These are phyloP conservation scores for Solen grandis DNA, from an alignment of 1,140 invertebrate species.

Conservation along the genomic window DNA sequence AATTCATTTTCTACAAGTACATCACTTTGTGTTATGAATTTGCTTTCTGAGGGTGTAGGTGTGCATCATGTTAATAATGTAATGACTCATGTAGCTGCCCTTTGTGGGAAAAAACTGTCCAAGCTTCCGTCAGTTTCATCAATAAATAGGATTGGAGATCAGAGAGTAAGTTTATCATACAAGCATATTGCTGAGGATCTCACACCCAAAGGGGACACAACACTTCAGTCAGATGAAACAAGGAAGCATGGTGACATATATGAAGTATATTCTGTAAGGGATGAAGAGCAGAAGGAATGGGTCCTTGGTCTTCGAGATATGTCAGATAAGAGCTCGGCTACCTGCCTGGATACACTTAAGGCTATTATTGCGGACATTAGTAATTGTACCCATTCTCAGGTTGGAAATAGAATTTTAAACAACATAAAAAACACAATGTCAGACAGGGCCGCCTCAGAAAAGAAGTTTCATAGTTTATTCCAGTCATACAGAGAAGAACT, in stretches of 20 bases:
- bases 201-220: conserved; percentile 18
- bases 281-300: conserved; percentile 43
- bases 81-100: conserved; percentile 24
- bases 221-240: conserved; percentile 49
- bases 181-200: conserved; percentile 36
- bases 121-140: conserved; percentile 31
- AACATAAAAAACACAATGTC: conserved; percentile 61
- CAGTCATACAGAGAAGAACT: conserved; percentile 38
- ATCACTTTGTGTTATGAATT: conserved; percentile 39
- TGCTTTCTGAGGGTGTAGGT: conserved; percentile 43
- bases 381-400: conserved; percentile 9
- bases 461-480: conserved; percentile 50
- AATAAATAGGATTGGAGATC: conserved; percentile 37
- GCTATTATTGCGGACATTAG: conserved; percentile 20
- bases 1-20: conserved; percentile 7
- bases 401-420: conserved; percentile 44
- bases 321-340: conserved; percentile 32
- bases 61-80: conserved; percentile 52
- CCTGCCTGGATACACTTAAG: conserved; percentile 24
- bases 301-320: conserved; percentile 50
- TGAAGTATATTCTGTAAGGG: conserved; percentile 40
- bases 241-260: conserved; percentile 43
- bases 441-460: conserved; percentile 50
- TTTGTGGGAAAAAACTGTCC: conserved; percentile 42
- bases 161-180: conserved; percentile 25